A percentile compares a stretch with the other conserved stretches of the same genome.
These are phyloP conservation scores for Gallinago paraguaiae DNA, from an alignment of 2,113 vertebrate genomes.

Conservation along the genomic window DNA sequence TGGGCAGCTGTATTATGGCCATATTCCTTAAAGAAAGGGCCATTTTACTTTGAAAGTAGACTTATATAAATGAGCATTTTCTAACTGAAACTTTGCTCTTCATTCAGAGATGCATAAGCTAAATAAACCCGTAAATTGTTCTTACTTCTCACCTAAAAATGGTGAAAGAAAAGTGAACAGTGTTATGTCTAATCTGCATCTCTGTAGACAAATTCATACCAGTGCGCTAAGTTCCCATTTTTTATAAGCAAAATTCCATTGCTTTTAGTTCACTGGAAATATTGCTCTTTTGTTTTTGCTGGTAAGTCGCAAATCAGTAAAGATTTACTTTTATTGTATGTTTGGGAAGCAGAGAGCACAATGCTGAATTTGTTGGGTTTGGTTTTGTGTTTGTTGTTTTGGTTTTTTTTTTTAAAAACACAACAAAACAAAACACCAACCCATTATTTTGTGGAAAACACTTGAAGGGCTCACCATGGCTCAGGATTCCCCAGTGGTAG, in stretches of 20 bases:
- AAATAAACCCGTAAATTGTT: not conserved
- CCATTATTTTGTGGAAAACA: not conserved
- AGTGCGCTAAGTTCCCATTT: not conserved
- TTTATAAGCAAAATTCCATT: not conserved
- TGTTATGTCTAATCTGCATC: not conserved
- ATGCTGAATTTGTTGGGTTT: not conserved
- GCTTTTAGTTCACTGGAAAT: not conserved
- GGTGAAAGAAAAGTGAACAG: not conserved
- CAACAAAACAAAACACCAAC: too few relatives aligned
- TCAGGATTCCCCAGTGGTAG: not conserved
- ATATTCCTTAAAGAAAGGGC: not conserved
- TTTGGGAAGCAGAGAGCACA: fast-evolving
- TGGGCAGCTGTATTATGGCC: not conserved
- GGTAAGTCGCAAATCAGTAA: not conserved
- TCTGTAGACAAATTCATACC: not conserved
- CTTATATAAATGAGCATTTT: not conserved
- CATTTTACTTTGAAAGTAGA: not conserved
- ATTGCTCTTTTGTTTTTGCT: not conserved
- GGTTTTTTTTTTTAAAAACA: not conserved
- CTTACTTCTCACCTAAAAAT: not conserved
- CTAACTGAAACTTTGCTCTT: not conserved
- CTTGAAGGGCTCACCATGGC: not conserved
- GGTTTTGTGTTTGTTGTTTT: too few relatives aligned
- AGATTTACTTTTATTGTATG: not conserved
- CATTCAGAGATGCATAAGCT: not conserved